phyloP scores from a whole-genome alignment of 2,113 vertebrate species.

The Notarius lentiginosus region DNA sequence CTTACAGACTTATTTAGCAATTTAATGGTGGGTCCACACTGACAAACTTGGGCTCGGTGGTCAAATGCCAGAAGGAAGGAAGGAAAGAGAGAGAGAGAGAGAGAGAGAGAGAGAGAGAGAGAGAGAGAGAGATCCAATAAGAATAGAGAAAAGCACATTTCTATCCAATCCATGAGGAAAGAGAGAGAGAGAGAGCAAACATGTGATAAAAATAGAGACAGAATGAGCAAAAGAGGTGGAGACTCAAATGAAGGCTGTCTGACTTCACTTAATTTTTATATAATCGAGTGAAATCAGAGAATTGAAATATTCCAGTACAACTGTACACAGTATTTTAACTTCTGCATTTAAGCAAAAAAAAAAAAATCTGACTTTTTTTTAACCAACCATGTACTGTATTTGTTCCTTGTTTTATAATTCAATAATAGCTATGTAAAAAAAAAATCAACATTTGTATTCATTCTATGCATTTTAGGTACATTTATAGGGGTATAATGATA shows the following conservation, averaged over 20 bases:
- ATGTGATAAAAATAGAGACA: conserved; percentile 44
- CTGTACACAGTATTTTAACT: conserved; percentile 38
- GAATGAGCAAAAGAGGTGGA: conserved; percentile 46
- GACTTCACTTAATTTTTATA: conserved; percentile 54
- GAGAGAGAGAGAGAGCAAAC: conserved; percentile 10
- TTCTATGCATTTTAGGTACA: not conserved
- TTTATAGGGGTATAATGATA: conserved; percentile 1
- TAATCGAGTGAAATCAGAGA: conserved; percentile 4
- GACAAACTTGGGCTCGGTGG: not conserved
- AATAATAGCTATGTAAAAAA: not conserved
- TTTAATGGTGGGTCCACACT: not conserved
- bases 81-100: not conserved
- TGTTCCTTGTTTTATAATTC: not conserved
- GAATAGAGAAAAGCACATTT: conserved; percentile 31
- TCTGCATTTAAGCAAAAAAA: conserved; percentile 23
- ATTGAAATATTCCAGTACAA: conserved; percentile 47
- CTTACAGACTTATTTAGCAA: not conserved
- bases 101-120: too few relatives aligned
- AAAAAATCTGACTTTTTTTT: conserved; percentile 11
- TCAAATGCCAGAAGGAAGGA: not conserved
- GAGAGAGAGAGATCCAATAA: conserved; percentile 44
- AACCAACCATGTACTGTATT: not conserved
- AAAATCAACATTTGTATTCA: not conserved
- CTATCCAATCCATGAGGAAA: conserved; percentile 44
- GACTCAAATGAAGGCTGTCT: conserved; percentile 52